Evolutionary conservation across 2,113 vertebrate genomes (phyloP).

Genomic region (Gambusia affinis): DNA sequence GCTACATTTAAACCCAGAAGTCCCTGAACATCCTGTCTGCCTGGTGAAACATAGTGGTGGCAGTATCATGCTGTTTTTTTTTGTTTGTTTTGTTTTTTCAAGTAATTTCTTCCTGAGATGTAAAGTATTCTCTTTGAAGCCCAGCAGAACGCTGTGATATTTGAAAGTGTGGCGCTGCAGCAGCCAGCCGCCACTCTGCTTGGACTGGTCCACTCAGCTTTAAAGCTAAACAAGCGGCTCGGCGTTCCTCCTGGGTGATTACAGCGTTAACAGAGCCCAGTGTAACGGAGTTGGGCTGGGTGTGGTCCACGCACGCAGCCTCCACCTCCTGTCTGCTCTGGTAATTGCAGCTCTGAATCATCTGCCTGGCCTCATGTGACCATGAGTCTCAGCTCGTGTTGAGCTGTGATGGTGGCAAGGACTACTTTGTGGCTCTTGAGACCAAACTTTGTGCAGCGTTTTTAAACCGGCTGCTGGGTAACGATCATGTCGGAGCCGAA

Average conservation of each 20-base stretch:
- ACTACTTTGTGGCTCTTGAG: neutral
- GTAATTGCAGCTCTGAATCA: neutral
- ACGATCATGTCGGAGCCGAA: neutral
- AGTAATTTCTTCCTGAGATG: too few relatives aligned
- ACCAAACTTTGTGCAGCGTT: neutral
- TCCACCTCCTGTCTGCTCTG: conserved; percentile 19
- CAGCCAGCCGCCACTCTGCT: too few relatives aligned
- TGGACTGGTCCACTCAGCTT: too few relatives aligned
- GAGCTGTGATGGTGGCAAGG: neutral
- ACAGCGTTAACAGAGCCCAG: conserved; percentile 39
- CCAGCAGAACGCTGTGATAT: too few relatives aligned
- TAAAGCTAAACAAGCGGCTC: neutral
- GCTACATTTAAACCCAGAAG: too few relatives aligned
- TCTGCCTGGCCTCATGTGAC: neutral
- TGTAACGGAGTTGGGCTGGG: conserved; percentile 66
- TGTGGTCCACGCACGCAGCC: conserved; percentile 56
- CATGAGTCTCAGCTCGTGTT: neutral
- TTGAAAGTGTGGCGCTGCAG: too few relatives aligned
- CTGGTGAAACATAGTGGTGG: too few relatives aligned
- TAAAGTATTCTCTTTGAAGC: too few relatives aligned
- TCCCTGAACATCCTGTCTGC: too few relatives aligned
- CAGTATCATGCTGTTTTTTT: too few relatives aligned
- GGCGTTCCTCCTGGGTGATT: conserved; percentile 56
- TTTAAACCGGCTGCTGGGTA: neutral
- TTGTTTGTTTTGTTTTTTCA: too few relatives aligned